Evolutionary conservation across 2,888 invertebrate genomes (phyloP), one percentile per base, ranked within the genome.

Genomic region (Saturnia pavonia): DNA sequence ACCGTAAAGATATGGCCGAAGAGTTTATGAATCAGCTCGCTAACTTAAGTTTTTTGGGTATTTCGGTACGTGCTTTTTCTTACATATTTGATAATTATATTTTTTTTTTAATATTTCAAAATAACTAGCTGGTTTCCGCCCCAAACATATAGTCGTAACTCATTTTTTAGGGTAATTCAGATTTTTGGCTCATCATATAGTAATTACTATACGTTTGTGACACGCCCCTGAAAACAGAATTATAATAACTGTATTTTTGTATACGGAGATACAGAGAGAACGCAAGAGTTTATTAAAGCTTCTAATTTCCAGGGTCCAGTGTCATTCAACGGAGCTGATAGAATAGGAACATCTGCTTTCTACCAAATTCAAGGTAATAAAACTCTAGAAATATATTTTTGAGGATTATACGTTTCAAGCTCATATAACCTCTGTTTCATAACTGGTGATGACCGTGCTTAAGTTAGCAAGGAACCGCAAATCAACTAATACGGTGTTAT

Each of bases 281-380:
- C 34, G 6, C 2, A 34, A 34, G 34, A 6, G 34, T 34, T 34
- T 34, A 34, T 34, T 6, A 4, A 34, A 34, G 34, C 6, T 34
- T 51, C 34, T 27, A 11, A n/a, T 76, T 91, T 94, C 65, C 91
- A 98, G 98, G 98, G 98, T 42, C 98, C 98, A 3, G 96, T 98
- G 0, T 97, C 97, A 1, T 98, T 98, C 86, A 96, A 96, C 78
- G 98, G 98, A 6, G 97, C 98, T 0, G 98, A 98, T 88, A 95
- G 98, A 70, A 96, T 98, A 74, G 98, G 98, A 57, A 96, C 97
- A 76, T 97, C 98, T 0, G 96, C 97, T 12, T 96, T 98, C 82
- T 96, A 97, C 88, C 98, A 98, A 94, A 96, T 98, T 82, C 98
- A 98, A 95, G 96, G 97, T 97, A 93, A 90, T 34, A 34, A 14